Conservation (phyloP, 2,888 invertebrate species). For the Acrobasis consociella region DNA sequence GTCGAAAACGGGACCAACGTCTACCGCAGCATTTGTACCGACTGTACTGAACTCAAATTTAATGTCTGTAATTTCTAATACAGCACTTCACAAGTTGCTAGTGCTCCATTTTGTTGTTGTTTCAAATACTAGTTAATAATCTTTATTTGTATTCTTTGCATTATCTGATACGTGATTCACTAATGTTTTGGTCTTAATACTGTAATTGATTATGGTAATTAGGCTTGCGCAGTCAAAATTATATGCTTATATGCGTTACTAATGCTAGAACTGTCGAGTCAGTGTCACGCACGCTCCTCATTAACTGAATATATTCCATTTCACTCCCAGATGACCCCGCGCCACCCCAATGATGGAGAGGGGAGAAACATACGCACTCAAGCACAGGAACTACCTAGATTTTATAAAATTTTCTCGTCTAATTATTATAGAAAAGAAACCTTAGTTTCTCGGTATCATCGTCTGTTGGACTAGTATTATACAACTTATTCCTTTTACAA, state of each 20-base stretch:
- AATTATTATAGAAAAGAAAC: neutral
- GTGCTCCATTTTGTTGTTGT: constrained; percentile 8
- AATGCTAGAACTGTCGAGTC: constrained; percentile 19
- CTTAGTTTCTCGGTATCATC: neutral
- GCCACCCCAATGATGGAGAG: constrained; percentile 10
- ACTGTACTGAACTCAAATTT: constrained; percentile 8
- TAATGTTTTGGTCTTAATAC: constrained; percentile 5
- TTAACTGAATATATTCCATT: constrained; percentile 13
- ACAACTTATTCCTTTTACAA: neutral
- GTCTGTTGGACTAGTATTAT: neutral
- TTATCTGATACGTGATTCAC: neutral
- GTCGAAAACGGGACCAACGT: constrained; percentile 28
- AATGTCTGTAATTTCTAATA: constrained; percentile 20
- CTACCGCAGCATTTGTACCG: constrained; percentile 15
- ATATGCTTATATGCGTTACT: constrained; percentile 19
- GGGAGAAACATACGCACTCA: constrained; percentile 19
- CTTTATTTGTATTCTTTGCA: neutral
- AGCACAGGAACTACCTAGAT: neutral
- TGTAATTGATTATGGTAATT: constrained; percentile 16
- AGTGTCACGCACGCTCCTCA: constrained; percentile 23
- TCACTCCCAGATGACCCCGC: constrained; percentile 4
- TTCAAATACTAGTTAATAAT: neutral
- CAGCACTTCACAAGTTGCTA: constrained; percentile 9
- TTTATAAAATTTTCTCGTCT: neutral
- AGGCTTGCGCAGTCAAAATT: constrained; percentile 11